Evolutionary conservation across 2,888 invertebrate species (phyloP), one percentile per base, ranked within the genome.

Genomic region (Arctia plantaginis): DNA sequence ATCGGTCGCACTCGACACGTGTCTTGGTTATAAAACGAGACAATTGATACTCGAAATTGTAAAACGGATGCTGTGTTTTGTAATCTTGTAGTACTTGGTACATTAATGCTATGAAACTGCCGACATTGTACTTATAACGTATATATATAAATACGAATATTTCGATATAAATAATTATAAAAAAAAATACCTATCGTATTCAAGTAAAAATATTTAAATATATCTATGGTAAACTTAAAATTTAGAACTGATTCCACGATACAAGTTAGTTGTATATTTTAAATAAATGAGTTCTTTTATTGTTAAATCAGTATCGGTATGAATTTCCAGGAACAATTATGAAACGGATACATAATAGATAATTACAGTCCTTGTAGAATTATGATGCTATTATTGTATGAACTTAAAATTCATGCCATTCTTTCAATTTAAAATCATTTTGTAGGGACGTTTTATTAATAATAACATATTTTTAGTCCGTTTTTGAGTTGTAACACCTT

Each of bases 61-160:
- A 39, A 13, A 55, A 4, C 23, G 10, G 4, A 12, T 35, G 65
- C 47, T 33, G 30, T 68, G 68, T 68, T 35, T 51, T 15, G 68
- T 68, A 35, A 35, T 51, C 35, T 20, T 33, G 10, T 35, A 65
- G 15, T 39, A 39, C 33, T 55, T 30, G 18, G 23, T 44, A 27
- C 35, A 65, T 71, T 27, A 12, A 68, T 66, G 69, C 73, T 73
- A 69, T 51, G 69, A 67, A 75, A 78, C 76, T 80, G 75, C 79
- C 79, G 71, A 66, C 51, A 65, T 74, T 72, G 83, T 83, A 79
- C 76, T 77, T 83, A 77, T 68, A 75, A 64, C 33, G 8, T 55
- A 20, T 51, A 41, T 15, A 44, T 62, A 66, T 62, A 74, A 70
- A 70, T 35, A 35, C 64, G 35, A 73, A 47, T 30, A 47, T 47